Percentiles rank a stretch among this genome's conserved stretches.
These are phyloP conservation scores for Sericinus montela DNA, from an alignment of 2,888 invertebrate species.

Conservation along the genomic window DNA sequence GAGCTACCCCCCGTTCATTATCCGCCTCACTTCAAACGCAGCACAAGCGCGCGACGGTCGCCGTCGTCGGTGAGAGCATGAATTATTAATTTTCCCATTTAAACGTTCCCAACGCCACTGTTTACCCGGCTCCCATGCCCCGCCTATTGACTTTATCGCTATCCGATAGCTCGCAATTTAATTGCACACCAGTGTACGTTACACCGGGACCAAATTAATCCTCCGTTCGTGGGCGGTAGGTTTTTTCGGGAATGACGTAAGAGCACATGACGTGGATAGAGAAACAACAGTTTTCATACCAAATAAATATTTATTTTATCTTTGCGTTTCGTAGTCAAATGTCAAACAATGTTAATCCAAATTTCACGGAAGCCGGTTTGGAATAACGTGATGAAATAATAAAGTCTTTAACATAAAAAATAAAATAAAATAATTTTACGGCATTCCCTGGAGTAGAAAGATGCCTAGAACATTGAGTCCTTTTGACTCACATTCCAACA, in stretches of 20 bases:
- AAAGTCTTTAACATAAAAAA: too few relatives aligned
- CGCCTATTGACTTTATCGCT: slow-evolving; percentile 39
- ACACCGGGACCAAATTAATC: slow-evolving; percentile 2
- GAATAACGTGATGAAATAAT: too few relatives aligned
- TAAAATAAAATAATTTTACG: too few relatives aligned
- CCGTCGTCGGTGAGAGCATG: slow-evolving; percentile 23
- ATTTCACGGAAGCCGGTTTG: too few relatives aligned
- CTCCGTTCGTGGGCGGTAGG: not conserved
- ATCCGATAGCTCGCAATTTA: slow-evolving; percentile 35
- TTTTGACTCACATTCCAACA: too few relatives aligned
- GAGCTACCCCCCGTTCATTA: slow-evolving; percentile 14
- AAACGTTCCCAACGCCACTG: slow-evolving; percentile 22
- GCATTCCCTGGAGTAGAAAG: too few relatives aligned
- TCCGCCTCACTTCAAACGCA: slow-evolving; percentile 9
- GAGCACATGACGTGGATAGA: not conserved
- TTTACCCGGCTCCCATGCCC: slow-evolving; percentile 18
- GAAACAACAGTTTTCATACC: too few relatives aligned
- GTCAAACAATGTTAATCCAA: too few relatives aligned
- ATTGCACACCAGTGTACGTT: slow-evolving; percentile 25
- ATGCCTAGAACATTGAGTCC: too few relatives aligned
- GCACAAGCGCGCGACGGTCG: slow-evolving; percentile 1
- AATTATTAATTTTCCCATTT: slow-evolving; percentile 43
- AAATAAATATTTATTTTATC: too few relatives aligned
- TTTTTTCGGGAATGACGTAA: not conserved
- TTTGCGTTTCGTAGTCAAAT: too few relatives aligned